A percentile compares a stretch with the other conserved stretches of the same genome.
Evolutionary conservation across 2,113 vertebrate genomes (phyloP).

Genomic region (Austrofundulus limnaeus): DNA sequence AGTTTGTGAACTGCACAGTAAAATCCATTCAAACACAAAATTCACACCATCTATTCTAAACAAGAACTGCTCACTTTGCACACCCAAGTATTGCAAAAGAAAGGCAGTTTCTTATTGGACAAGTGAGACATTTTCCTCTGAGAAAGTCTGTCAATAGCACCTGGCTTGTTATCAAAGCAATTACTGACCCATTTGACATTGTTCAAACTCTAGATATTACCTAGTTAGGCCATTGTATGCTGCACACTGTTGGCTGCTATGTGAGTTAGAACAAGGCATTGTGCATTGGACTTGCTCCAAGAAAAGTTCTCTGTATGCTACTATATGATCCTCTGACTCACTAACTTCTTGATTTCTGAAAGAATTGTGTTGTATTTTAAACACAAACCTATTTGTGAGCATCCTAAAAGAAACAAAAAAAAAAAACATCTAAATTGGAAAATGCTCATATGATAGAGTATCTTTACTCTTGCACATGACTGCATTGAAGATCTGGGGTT

Average conservation of each 20-base stretch:
- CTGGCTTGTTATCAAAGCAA: conserved; percentile 58
- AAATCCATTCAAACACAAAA: neutral
- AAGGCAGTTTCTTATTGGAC: conserved; percentile 22
- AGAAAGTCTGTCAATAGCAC: conserved; percentile 55
- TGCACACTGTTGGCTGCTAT: conserved; percentile 23
- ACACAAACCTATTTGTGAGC: conserved; percentile 4
- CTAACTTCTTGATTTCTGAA: conserved; percentile 18
- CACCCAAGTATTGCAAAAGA: conserved; percentile 19
- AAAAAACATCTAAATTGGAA: neutral
- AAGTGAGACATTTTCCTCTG: conserved; percentile 41
- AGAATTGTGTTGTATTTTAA: conserved; percentile 1
- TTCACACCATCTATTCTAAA: conserved; percentile 13
- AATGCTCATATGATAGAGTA: neutral
- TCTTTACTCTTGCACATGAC: conserved; percentile 22
- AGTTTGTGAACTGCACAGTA: neutral
- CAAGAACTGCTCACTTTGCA: conserved; percentile 17
- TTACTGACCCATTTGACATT: conserved; percentile 64
- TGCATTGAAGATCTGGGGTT: neutral
- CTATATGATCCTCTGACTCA: conserved; percentile 14
- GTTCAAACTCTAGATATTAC: conserved; percentile 58
- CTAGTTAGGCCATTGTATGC: conserved; percentile 45
- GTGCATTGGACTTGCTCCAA: conserved; percentile 46
- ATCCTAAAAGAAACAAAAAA: conserved; percentile 24
- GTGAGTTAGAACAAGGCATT: conserved; percentile 23
- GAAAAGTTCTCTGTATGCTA: conserved; percentile 38